Percentiles rank a stretch among this genome's conserved stretches.
phyloP scores from a whole-genome alignment of 2,797 vertebrate genomes.

The Manis javanica region DNA sequence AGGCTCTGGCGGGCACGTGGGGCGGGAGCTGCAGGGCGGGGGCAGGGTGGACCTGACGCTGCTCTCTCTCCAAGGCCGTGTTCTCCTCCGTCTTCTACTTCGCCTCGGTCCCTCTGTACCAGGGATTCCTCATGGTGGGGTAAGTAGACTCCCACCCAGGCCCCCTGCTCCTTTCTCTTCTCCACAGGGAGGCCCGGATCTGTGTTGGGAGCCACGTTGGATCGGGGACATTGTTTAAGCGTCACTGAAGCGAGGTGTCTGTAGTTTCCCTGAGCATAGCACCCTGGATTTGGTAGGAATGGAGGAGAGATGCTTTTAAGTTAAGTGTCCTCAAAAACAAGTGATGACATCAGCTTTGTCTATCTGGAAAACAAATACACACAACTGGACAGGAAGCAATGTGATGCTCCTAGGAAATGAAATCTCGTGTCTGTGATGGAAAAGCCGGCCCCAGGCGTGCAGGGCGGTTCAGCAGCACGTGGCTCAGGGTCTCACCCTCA shows the following conservation, averaged over 20 bases:
- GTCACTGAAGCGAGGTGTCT: accelerated
- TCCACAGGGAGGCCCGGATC: too few relatives aligned
- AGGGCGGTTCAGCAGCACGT: too few relatives aligned
- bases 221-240: too few relatives aligned
- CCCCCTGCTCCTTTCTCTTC: too few relatives aligned
- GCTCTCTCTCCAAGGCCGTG: slow-evolving; percentile 90
- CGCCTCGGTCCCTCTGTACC: slow-evolving; percentile 97
- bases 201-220: too few relatives aligned
- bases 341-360: background rate
- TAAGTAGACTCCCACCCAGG: slow-evolving; percentile 81
- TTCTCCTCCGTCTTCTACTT: slow-evolving; percentile 99
- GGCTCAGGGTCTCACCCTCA: too few relatives aligned
- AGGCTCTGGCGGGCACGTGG: too few relatives aligned
- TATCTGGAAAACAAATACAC: slow-evolving; percentile 48
- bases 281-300: background rate
- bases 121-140: slow-evolving; percentile 99
- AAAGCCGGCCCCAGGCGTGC: background rate
- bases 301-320: background rate
- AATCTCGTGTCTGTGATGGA: too few relatives aligned
- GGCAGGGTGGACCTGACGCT: background rate
- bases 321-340: background rate
- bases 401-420: background rate
- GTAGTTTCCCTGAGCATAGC: background rate
- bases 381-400: background rate
- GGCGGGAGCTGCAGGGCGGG: background rate